Percentiles rank a stretch among this genome's conserved stretches.
Evolutionary conservation across 2,888 invertebrate species (phyloP).

Genomic region (Fissipunctia ypsillon): DNA sequence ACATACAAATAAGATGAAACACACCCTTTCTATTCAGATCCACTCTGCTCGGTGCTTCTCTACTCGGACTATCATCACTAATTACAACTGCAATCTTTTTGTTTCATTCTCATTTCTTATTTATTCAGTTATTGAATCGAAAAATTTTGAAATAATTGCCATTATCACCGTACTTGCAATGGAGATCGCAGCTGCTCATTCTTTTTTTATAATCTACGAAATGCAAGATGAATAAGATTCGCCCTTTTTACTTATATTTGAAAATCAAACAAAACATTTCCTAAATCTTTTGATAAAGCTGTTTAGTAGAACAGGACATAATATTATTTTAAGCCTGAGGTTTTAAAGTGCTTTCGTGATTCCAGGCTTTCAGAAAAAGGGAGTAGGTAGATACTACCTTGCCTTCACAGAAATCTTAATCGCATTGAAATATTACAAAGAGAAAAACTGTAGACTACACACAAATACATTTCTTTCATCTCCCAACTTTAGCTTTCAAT

Average conservation of each 20-base stretch:
- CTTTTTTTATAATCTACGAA: neutral
- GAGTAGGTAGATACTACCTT: constrained; percentile 1
- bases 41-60: no score
- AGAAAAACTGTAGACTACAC: constrained; percentile 33
- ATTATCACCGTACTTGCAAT: no score
- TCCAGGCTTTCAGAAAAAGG: constrained; percentile 1
- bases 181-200: no score
- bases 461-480: constrained; percentile 62
- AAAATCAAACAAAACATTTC: neutral
- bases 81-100: no score
- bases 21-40: neutral
- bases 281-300: neutral
- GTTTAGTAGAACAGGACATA: neutral
- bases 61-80: neutral
- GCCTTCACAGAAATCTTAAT: constrained; percentile 35
- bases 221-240: no score
- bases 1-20: neutral
- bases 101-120: no score
- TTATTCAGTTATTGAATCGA: no score
- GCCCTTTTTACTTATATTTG: neutral
- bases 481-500: constrained; percentile 57
- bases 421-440: constrained; percentile 45
- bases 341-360: neutral
- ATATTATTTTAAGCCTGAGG: neutral
- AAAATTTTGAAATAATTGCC: no score